These are phyloP conservation scores for Cyanocitta stelleri DNA, from an alignment of 2,113 vertebrate species.

Conservation along the genomic window DNA sequence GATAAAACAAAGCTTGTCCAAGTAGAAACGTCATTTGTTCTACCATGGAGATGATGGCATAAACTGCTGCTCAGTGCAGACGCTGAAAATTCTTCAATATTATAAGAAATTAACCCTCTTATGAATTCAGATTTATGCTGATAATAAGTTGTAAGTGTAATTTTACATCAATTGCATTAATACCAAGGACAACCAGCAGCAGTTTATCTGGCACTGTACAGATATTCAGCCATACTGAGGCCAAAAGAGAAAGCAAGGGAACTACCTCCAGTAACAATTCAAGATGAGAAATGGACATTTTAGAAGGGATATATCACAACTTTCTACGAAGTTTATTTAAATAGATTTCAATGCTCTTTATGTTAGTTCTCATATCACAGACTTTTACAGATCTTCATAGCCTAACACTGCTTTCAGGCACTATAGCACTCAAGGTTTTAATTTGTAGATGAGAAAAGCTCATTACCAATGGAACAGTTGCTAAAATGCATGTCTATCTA, in stretches of 20 bases:
- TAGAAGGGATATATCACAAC: neutral
- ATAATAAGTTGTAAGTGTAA: constrained; percentile 34
- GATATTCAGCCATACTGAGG: neutral
- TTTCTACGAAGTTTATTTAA: neutral
- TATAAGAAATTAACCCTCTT: neutral
- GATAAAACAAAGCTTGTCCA: constrained; percentile 88
- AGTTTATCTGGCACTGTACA: neutral
- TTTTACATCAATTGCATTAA: constrained; percentile 7
- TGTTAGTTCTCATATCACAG: neutral
- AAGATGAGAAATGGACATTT: neutral
- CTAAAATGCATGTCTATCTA: neutral
- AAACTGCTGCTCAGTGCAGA: constrained; percentile 69
- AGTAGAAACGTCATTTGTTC: constrained; percentile 88
- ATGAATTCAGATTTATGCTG: neutral
- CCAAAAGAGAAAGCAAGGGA: neutral
- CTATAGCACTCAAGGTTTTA: neutral
- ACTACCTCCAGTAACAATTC: neutral
- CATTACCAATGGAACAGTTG: neutral
- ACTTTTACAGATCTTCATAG: neutral
- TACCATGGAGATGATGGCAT: constrained; percentile 73
- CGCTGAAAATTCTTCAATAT: constrained; percentile 15
- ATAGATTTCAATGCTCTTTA: neutral
- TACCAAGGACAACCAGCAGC: neutral
- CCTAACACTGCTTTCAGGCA: neutral
- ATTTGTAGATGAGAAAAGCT: neutral